Conservation (phyloP, 2,113 vertebrate species). For the Trichomycterus rosablanca region DNA sequence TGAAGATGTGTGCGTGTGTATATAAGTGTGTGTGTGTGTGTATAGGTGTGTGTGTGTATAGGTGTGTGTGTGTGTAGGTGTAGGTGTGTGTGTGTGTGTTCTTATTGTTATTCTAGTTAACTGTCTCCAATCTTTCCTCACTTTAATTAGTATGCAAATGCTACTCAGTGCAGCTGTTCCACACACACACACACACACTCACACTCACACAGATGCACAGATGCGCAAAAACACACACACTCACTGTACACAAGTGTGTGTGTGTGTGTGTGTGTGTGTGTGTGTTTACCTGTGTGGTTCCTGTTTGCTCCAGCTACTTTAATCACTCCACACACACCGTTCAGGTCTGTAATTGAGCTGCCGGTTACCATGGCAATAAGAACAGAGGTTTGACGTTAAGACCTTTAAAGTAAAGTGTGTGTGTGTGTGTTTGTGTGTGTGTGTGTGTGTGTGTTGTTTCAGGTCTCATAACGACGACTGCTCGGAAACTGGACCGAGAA, state of each 20-base stretch:
- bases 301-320: constrained; percentile 2
- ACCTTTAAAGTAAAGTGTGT: constrained; percentile 10
- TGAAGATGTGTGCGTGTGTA: no score
- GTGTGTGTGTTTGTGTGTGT: constrained; percentile 19
- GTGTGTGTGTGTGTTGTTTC: constrained; percentile 34
- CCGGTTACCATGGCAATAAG: constrained; percentile 36
- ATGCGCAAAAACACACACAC: constrained; percentile 18
- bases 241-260: background rate
- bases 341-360: constrained; percentile 13
- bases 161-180: constrained; percentile 39
- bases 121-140: constrained; percentile 40
- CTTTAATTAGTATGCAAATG: constrained; percentile 49
- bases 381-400: constrained; percentile 30
- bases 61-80: constrained; percentile 1
- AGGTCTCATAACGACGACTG: constrained; percentile 93
- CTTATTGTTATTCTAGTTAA: constrained; percentile 39
- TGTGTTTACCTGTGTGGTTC: background rate
- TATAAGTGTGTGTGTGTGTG: background rate
- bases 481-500: constrained; percentile 90
- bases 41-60: no score
- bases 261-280: no score
- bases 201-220: constrained; percentile 28
- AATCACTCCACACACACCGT: constrained; percentile 6
- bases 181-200: constrained; percentile 15
- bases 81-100: background rate